A percentile compares a stretch with the other conserved stretches of the same genome.
These are phyloP conservation scores for Sinocyclocheilus anshuiensis DNA, from an alignment of 2,113 vertebrate genomes.

Conservation along the genomic window DNA sequence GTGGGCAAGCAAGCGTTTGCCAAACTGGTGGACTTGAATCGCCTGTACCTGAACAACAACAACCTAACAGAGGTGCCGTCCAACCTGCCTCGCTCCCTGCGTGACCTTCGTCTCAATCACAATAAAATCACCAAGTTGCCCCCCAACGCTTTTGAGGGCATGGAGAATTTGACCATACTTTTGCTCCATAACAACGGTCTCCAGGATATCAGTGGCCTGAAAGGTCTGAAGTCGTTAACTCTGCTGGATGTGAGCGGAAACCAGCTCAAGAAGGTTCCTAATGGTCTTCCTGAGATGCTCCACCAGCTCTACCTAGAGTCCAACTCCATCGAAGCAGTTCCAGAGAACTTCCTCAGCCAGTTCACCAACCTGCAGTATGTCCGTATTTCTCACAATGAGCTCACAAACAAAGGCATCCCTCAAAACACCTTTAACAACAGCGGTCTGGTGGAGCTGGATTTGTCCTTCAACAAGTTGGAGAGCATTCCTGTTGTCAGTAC, in stretches of 20 bases:
- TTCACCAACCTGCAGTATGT: slow-evolving; percentile 87
- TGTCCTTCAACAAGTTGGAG: slow-evolving; percentile 94
- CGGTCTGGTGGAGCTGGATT: slow-evolving; percentile 91
- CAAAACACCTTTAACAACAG: slow-evolving; percentile 89
- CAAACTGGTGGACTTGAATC: slow-evolving; percentile 81
- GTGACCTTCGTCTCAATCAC: slow-evolving; percentile 86
- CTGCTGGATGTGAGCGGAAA: slow-evolving; percentile 89
- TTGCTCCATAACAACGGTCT: slow-evolving; percentile 89
- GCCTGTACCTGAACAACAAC: slow-evolving; percentile 92
- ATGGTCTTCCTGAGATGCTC: slow-evolving; percentile 81
- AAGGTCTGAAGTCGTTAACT: slow-evolving; percentile 82
- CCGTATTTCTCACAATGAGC: slow-evolving; percentile 87
- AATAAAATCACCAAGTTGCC: slow-evolving; percentile 86
- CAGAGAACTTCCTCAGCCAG: slow-evolving; percentile 81
- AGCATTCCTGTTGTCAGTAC: slow-evolving; percentile 88
- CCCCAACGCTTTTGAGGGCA: slow-evolving; percentile 80
- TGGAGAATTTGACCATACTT: slow-evolving; percentile 91
- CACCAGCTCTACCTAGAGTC: slow-evolving; percentile 94
- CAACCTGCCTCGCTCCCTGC: slow-evolving; percentile 83
- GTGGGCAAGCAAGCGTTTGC: slow-evolving; percentile 85
- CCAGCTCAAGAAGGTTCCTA: slow-evolving; percentile 85
- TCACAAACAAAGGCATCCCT: slow-evolving; percentile 88
- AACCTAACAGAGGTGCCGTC: slow-evolving; percentile 86
- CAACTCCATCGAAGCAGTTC: slow-evolving; percentile 86
- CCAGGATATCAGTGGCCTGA: slow-evolving; percentile 83